Evolutionary conservation across 2,888 invertebrate species (phyloP), one percentile per base, ranked within the genome.

Genomic region (Plutella xylostella): DNA sequence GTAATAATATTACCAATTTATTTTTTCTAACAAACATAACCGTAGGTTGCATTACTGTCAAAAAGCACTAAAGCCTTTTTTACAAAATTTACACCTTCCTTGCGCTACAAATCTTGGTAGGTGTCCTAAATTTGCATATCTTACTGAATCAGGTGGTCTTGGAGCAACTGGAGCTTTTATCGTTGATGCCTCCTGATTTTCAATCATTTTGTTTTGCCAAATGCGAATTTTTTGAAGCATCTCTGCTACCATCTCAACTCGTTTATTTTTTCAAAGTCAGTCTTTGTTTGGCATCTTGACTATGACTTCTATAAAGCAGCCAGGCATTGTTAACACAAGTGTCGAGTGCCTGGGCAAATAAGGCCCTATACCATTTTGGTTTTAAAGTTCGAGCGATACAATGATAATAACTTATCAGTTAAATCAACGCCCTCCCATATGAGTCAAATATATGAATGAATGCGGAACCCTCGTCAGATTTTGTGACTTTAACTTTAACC

Each of bases 341-440:
- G 43, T 47, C 48, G 14, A 50, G 35, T 7, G 49, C 28, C 47
- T 50, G 48, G 9, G 49, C 46, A 25, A 50, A 47, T 33, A 50
- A 45, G n/a, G 42, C 33, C 21, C 48, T 43, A 45, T 51, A 51
- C 51, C 51, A 51, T 43, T 45, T 45, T 43, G 40, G 43, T 44
- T 42, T 39, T 46, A 19, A 46, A 34, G 19, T 45, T 34, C 22
- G 47, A 46, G 38, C 45, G 38, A 21, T 46, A 46, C 15, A 39
- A 22, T 21, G 38, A 30, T 12, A 39, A 19, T 12, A 38, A 15
- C 38, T 34, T 39, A 30, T 45, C 38, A n/a, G 38, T 20, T 14
- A 45, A 17, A 31, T 51, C 51, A 4, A 53, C 47, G 12, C n/a
- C 53, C 51, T 3, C 53, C 48, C 55, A 53, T 53, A 37, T 53